These are phyloP conservation scores for Proteles cristata DNA, from an alignment of 2,113 vertebrate species.

Conservation along the genomic window DNA sequence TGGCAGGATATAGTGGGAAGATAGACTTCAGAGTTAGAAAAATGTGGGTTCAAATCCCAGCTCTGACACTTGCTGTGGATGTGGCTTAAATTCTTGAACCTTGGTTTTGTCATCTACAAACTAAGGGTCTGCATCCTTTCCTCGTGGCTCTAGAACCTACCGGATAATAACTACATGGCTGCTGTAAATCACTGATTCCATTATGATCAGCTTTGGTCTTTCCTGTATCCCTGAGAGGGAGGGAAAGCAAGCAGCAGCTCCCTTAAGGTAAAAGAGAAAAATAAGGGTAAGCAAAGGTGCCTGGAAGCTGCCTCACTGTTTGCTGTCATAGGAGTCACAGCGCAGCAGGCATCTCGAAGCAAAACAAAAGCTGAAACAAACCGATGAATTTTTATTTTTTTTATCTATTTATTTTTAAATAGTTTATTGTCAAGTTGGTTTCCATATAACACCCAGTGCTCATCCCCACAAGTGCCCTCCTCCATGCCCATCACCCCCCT, in stretches of 20 bases:
- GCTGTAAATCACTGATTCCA: slow-evolving; percentile 56
- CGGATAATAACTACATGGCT: background rate
- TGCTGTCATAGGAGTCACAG: background rate
- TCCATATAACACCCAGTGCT: too few species aligned
- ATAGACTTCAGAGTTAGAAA: background rate
- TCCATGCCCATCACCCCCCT: too few species aligned
- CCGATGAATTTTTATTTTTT: background rate
- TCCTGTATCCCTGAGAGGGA: slow-evolving; percentile 24
- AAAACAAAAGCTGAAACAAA: slow-evolving; percentile 29
- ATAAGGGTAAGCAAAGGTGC: background rate
- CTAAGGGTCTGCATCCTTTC: background rate
- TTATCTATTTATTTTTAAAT: too few species aligned
- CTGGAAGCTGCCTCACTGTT: slow-evolving; percentile 52
- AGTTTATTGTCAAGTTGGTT: too few species aligned
- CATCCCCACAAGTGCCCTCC: too few species aligned
- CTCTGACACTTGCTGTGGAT: background rate
- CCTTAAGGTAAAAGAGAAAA: slow-evolving; percentile 9
- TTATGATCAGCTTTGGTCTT: slow-evolving; percentile 55
- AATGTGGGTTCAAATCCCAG: background rate
- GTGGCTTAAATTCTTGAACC: background rate
- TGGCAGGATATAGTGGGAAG: background rate
- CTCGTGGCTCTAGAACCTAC: background rate
- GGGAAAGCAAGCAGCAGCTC: slow-evolving; percentile 1
- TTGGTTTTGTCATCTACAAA: background rate
- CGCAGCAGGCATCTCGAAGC: background rate